Conservation (phyloP, 2,113 vertebrate genomes). For the Gracilinanus agilis region DNA sequence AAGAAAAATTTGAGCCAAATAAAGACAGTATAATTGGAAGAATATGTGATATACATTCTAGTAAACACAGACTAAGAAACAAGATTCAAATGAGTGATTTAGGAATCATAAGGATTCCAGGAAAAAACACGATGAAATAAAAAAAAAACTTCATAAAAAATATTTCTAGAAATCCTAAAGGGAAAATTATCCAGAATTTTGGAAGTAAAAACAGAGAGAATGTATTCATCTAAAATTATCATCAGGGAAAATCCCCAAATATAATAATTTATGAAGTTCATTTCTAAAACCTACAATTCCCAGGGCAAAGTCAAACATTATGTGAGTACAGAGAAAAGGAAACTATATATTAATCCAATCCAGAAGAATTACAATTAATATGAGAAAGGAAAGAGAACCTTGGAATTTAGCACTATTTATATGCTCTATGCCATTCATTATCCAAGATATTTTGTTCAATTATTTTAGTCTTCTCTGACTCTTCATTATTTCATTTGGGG, state of each 20-base stretch:
- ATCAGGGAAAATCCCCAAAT: not conserved
- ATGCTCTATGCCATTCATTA: not conserved
- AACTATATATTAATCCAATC: not conserved
- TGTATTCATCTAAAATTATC: not conserved
- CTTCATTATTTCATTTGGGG: too few species aligned
- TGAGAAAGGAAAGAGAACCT: not conserved
- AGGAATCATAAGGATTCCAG: not conserved
- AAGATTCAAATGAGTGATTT: not conserved
- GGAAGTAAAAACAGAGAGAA: not conserved
- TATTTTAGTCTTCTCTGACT: too few species aligned
- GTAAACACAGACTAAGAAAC: not conserved
- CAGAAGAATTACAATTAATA: not conserved
- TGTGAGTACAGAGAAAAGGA: not conserved
- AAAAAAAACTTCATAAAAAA: not conserved
- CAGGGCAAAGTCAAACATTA: not conserved
- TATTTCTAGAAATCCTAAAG: not conserved
- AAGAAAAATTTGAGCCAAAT: not conserved
- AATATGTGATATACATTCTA: not conserved
- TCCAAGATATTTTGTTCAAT: too few species aligned
- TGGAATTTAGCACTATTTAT: not conserved
- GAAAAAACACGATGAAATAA: not conserved
- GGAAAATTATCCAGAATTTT: not conserved
- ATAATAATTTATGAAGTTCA: not conserved
- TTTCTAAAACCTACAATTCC: not conserved
- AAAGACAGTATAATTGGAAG: not conserved